Evolutionary conservation across 2,888 invertebrate genomes (phyloP).

Genomic region (Theristus sp.): DNA sequence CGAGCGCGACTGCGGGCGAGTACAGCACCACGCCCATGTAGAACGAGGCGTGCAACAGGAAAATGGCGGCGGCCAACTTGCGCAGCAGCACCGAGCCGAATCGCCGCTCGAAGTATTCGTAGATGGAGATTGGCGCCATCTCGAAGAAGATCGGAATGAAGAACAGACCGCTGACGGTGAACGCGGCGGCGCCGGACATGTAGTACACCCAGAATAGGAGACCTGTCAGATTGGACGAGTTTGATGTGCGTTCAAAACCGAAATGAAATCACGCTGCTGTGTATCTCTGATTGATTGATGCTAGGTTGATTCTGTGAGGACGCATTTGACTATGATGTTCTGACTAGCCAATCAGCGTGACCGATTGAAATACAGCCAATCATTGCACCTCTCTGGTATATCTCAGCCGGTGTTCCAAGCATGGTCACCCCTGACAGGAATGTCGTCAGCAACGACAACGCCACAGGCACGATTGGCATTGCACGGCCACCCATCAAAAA

Average conservation of each 20-base stretch:
- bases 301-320: too few relatives aligned
- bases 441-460: too few relatives aligned
- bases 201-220: conserved; percentile 2
- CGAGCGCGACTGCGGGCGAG: conserved; percentile 7
- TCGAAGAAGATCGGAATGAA: conserved; percentile 8
- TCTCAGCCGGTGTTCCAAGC: too few relatives aligned
- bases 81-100: conserved; percentile 4
- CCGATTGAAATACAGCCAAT: too few relatives aligned
- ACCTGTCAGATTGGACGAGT: background rate
- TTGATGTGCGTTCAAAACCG: background rate
- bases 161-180: conserved; percentile 1
- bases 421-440: too few relatives aligned
- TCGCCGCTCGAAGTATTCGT: conserved; percentile 9
- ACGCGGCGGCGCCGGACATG: conserved; percentile 3
- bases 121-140: conserved; percentile 3
- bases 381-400: too few relatives aligned
- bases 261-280: too few relatives aligned
- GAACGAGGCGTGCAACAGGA: conserved; percentile 4
- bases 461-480: too few relatives aligned
- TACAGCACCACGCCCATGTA: conserved; percentile 8
- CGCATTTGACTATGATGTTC: too few relatives aligned
- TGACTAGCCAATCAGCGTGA: too few relatives aligned
- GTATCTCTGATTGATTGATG: too few relatives aligned
- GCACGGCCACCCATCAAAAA: too few relatives aligned
- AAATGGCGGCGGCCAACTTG: conserved; percentile 3